Evolutionary conservation across 2,888 invertebrate genomes (phyloP).

Genomic region (Cryptocephalus moraei): DNA sequence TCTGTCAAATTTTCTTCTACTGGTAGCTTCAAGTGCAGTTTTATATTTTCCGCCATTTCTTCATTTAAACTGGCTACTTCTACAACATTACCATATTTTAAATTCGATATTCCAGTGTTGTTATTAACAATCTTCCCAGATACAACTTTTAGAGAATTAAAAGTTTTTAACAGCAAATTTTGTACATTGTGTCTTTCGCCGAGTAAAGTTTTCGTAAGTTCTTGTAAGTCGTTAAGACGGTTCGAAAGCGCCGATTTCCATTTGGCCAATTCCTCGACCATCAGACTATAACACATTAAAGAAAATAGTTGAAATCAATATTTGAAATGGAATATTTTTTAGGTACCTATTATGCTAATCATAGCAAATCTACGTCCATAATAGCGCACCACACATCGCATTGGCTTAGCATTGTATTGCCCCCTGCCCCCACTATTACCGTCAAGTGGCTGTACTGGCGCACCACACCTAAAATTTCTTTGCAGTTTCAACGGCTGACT

Average conservation of each 20-base stretch:
- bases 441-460: too few relatives aligned
- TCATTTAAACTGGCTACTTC: conserved; percentile 53
- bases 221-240: conserved; percentile 58
- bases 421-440: too few relatives aligned
- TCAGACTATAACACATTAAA: conserved; percentile 49
- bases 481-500: too few relatives aligned
- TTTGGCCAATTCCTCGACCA: conserved; percentile 84
- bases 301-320: too few relatives aligned
- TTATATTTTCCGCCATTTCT: conserved; percentile 52
- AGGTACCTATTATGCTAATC: too few relatives aligned
- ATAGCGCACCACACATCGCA: too few relatives aligned
- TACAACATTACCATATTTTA: conserved; percentile 50
- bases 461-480: too few relatives aligned
- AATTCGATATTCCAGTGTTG: conserved; percentile 20
- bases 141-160: conserved; percentile 47
- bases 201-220: conserved; percentile 55
- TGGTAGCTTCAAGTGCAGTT: conserved; percentile 31
- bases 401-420: too few relatives aligned
- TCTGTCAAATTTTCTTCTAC: conserved; percentile 23
- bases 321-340: too few relatives aligned
- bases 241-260: conserved; percentile 74
- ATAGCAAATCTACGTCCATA: too few relatives aligned
- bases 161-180: conserved; percentile 52
- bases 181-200: conserved; percentile 59
- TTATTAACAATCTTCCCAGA: conserved; percentile 32